Base-by-base conservation (phyloP, 2,797 vertebrate genomes). In the Hippocampus kuda region DNA sequence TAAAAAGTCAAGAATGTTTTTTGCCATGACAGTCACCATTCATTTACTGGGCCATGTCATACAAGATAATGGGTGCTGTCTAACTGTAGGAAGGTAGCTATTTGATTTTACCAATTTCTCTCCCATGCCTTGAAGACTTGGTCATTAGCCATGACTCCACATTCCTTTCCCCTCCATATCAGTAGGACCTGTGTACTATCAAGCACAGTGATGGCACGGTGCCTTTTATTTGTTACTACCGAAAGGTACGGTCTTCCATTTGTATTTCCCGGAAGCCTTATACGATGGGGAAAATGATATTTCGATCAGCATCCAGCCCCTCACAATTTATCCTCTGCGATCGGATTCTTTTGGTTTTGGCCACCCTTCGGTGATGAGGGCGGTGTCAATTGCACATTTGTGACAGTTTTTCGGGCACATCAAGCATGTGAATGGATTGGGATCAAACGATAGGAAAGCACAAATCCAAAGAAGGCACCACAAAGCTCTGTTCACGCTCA, bases 231-330 rank as follows among this genome's bases (percentile, higher is more conserved):
- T 83, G 83, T 89, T 87, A 87, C 83, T 90, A 84, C 88, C 85
- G 86, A 88, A 89, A 88, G 86, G 87, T 89, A 85, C 84, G 85
- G 90, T 91, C 90, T 91, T 91, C 90, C 90, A 91, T 89, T 90
- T 88, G 82, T 89, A 87, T 84, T 88, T 89, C 82, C 85, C 84
- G 77, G 81, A 90, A 90, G 90, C 90, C 89, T 91, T 91, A 89
- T 75, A 81, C 82, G 16, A 46, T 46, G 41, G 20, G 41, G 69
- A 78, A 71, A 79, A 75, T 44, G 46, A 78, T 83, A 82, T 76
- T 78, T 74, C 78, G 77, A 77, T 79, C 76, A 85, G 84, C 77
- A 63, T 76, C 71, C 79, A 79, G 75, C 74, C 72, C 81, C 81
- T 77, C 68, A 80, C 68, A 65, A 72, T 71, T 75, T 9, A 38